Evolutionary conservation across 2,797 vertebrate species (phyloP), one percentile per base, ranked within the genome.

Genomic region (Bradypodion ventrale): DNA sequence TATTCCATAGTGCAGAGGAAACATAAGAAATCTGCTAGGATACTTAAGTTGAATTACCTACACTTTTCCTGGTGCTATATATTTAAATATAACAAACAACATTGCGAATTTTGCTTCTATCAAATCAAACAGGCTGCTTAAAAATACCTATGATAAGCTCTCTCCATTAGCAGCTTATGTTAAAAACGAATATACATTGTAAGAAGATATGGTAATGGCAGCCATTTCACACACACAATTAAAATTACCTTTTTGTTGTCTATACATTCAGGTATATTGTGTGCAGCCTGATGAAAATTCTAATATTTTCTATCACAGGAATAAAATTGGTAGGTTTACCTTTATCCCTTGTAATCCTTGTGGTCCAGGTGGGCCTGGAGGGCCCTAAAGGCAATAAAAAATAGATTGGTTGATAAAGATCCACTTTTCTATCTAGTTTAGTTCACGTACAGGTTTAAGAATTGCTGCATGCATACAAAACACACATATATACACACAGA

Each of bases 291-390:
- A 72, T 44, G 8, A 84, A 46, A n/a, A 60, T 13, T 75, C 2
- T 21, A 75, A 35, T 46, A 78, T 7, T 7, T 12, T 74, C 82
- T 82, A 73, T 19, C 79, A 0, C 82, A 60, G 0, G 1, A 59
- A 21, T 80, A 89, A 94, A 85, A 87, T 75, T 89, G 88, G 42
- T 42, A 84, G 66, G 77, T 77, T 94, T 93, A 99, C 99, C 98
- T 99, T 99, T 75, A 94, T 84, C 21, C 99, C 98, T 85, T 96
- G 96, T 1, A 97, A 95, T 88, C 98, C 99, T 37, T 96, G 90
- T 82, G 97, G 97, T 94, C 98, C 98, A 1, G 98, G 96, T 86
- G 98, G 98, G 87, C 99, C 99, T 85, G 99, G 97, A 86, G 99
- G 99, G 80, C 99, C 99, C 99, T 99, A 93, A 87, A 83, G 85